These are phyloP conservation scores for Molothrus aeneus DNA, from an alignment of 2,797 vertebrate genomes.

Conservation along the genomic window DNA sequence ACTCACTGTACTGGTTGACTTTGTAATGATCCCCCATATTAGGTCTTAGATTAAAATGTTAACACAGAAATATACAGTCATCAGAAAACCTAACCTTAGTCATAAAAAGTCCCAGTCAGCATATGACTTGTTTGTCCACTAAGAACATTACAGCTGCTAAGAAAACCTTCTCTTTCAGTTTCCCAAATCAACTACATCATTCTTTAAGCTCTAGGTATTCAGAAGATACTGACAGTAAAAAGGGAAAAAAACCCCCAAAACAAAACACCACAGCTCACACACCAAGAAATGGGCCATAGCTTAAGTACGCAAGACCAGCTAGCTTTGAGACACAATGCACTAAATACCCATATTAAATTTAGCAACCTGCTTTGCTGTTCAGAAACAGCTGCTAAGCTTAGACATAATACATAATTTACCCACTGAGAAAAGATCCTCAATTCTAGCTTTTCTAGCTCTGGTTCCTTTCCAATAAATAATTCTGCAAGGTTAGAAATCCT, in stretches of 20 bases:
- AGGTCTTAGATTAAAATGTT: neutral
- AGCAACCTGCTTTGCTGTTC: neutral
- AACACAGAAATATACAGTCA: neutral
- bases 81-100: neutral
- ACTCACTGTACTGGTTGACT: neutral
- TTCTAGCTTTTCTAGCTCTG: neutral
- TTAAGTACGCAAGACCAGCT: neutral
- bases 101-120: neutral
- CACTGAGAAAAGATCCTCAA: neutral
- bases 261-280: neutral
- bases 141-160: neutral
- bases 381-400: neutral
- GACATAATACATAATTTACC: constrained; percentile 13
- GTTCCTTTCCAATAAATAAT: constrained; percentile 16
- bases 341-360: neutral
- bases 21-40: neutral
- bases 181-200: neutral
- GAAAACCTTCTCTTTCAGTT: neutral
- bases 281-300: neutral
- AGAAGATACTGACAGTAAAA: neutral
- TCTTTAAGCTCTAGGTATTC: neutral
- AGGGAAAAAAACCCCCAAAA: neutral
- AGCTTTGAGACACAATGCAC: neutral
- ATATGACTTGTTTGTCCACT: neutral
- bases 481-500: constrained; percentile 9